Evolutionary conservation across 2,113 vertebrate genomes (phyloP), one percentile per base, ranked within the genome.

Genomic region (Strix uralensis): DNA sequence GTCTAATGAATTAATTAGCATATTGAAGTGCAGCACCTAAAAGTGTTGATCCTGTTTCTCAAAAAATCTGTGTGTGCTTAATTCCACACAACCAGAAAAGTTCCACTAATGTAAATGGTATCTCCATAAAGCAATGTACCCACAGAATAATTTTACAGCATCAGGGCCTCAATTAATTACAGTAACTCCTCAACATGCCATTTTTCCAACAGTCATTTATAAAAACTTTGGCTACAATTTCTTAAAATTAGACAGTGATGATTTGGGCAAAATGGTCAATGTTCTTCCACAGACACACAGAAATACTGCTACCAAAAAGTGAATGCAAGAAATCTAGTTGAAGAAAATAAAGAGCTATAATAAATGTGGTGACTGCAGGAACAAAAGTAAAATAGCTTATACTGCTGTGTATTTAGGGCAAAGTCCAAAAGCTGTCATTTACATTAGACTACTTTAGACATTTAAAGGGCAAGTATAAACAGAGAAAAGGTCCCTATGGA

Each of bases 391-490:
- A 88, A 81, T 18, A 59, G 26, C 16, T 67, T 36, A 40, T 36
- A 34, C 19, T 88, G 46, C 63, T 92, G 46, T 51, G 54, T 84
- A 66, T 70, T 84, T 58, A 79, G 77, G 83, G 61, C 66, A 18
- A 92, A 88, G 73, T 81, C 83, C 86, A 90, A 92, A 94, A 86
- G 42, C 69, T 83, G 71, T 58, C 59, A 47, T 58, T 85, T 87
- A 85, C 44, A 55, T 95, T 61, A 79, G 72, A 67, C n/a, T 81
- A 51, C 32, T 80, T 74, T 25, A 47, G 34, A 38, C 59, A 40
- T 73, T 91, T 58, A 78, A 59, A 78, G 18, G n/a, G 13, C n/a
- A 79, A 91, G 20, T 26, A 69, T 34, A 78, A 94, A 92, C 69
- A 91, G 51, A 81, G 42, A 12, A 34, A 71, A 69, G 10, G 34